Conservation (phyloP, 2,113 vertebrate species). For the Irena cyanogastra region DNA sequence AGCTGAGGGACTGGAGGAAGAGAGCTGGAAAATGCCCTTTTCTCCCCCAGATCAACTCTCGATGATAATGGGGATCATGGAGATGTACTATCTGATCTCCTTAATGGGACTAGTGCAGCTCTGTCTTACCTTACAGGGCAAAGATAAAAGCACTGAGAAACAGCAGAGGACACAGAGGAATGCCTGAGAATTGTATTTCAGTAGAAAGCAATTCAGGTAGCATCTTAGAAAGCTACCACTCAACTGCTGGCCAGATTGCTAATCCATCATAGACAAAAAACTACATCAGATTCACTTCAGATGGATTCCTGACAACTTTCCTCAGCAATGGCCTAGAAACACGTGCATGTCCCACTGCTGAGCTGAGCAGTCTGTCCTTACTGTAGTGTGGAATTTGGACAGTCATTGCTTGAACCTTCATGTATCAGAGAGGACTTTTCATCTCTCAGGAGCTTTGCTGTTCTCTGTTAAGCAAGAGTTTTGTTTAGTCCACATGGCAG, state of each 20-base stretch:
- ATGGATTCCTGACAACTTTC: background rate
- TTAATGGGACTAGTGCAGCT: background rate
- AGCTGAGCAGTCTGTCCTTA: background rate
- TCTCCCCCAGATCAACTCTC: background rate
- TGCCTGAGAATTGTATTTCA: background rate
- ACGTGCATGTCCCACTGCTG: accelerated
- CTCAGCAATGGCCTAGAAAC: background rate
- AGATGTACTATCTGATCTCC: background rate
- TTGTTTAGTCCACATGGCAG: background rate
- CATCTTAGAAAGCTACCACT: background rate
- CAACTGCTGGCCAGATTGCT: background rate
- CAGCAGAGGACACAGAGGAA: background rate
- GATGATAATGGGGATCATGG: background rate
- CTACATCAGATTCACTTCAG: background rate
- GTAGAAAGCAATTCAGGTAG: background rate
- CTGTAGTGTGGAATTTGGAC: accelerated
- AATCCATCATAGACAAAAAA: background rate
- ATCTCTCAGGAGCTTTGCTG: background rate
- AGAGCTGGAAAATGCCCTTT: background rate
- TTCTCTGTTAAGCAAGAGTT: background rate
- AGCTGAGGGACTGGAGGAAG: background rate
- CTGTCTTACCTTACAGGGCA: background rate
- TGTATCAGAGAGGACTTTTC: background rate
- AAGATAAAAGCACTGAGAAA: background rate
- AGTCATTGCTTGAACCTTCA: background rate